These are phyloP conservation scores for Taenaris catops DNA, from an alignment of 2,888 invertebrate genomes.

Conservation along the genomic window DNA sequence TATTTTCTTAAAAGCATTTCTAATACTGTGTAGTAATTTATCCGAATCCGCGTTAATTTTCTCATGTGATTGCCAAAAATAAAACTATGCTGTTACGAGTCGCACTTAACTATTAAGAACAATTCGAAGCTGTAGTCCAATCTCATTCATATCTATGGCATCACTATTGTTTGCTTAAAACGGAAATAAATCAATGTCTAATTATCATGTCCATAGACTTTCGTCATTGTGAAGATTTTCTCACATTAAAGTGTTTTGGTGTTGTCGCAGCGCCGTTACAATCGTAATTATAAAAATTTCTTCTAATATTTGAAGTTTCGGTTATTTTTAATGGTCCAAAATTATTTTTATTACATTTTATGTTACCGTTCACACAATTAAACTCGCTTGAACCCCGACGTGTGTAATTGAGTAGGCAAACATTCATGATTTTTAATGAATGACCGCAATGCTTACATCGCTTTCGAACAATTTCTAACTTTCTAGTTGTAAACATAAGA, in stretches of 20 bases:
- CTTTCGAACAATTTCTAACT: conserved; percentile 37
- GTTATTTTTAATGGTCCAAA: conserved; percentile 33
- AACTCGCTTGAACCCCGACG: conserved; percentile 28
- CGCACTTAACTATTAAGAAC: conserved; percentile 11
- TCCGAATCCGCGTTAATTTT: no score
- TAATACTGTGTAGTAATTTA: no score
- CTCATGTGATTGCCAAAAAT: no score
- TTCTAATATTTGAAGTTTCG: conserved; percentile 28
- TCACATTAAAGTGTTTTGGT: conserved; percentile 31
- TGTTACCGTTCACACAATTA: conserved; percentile 36
- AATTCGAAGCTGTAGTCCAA: conserved; percentile 13
- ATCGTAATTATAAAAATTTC: conserved; percentile 35
- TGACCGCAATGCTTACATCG: conserved; percentile 40
- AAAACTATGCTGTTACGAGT: conserved; percentile 6
- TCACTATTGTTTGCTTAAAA: conserved; percentile 18
- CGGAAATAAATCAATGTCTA: conserved; percentile 28
- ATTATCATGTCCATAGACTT: conserved; percentile 20
- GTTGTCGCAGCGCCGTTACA: conserved; percentile 26
- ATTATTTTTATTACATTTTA: conserved; percentile 31
- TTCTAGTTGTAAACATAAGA: conserved; percentile 62
- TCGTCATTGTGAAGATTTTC: conserved; percentile 27
- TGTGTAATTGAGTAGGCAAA: conserved; percentile 32
- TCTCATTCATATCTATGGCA: conserved; percentile 14
- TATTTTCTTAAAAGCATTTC: no score
- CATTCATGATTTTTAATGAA: conserved; percentile 43